Evolutionary conservation across 2,797 vertebrate genomes (phyloP).

Genomic region (Thripadectes ignobilis): DNA sequence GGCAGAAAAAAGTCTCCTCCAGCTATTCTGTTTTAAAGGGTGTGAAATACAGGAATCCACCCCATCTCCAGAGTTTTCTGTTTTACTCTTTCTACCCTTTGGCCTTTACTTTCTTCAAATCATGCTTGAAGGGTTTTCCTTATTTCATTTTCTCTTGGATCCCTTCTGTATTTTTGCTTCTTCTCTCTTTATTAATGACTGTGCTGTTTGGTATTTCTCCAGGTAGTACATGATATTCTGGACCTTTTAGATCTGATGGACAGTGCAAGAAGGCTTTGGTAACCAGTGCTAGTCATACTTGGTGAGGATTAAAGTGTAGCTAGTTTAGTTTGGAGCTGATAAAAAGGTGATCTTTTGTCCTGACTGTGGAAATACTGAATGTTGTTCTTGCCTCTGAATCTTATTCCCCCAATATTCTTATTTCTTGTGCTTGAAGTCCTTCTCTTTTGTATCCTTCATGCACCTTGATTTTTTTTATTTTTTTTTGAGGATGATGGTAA

Average conservation of each 20-base stretch:
- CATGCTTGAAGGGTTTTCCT: background rate
- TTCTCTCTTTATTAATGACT: background rate
- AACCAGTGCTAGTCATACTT: background rate
- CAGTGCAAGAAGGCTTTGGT: background rate
- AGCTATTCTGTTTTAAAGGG: background rate
- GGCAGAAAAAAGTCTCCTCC: background rate
- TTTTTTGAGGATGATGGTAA: background rate
- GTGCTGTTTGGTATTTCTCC: background rate
- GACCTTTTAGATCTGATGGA: background rate
- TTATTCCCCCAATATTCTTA: background rate
- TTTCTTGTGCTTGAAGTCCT: background rate
- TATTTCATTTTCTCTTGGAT: background rate
- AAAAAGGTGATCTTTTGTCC: background rate
- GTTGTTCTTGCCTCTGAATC: background rate
- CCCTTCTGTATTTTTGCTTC: background rate
- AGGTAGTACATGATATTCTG: background rate
- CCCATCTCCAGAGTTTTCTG: accelerated
- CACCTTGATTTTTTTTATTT: background rate
- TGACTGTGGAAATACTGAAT: background rate
- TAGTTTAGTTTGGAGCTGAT: background rate
- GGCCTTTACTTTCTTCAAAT: background rate
- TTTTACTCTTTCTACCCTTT: background rate
- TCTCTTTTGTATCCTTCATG: background rate
- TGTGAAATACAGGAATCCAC: background rate
- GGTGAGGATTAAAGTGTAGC: background rate